These are phyloP conservation scores for Hydra vulgaris DNA, from an alignment of 30 jellyfish, hydroid and myxozoan genomes.

Conservation along the genomic window DNA sequence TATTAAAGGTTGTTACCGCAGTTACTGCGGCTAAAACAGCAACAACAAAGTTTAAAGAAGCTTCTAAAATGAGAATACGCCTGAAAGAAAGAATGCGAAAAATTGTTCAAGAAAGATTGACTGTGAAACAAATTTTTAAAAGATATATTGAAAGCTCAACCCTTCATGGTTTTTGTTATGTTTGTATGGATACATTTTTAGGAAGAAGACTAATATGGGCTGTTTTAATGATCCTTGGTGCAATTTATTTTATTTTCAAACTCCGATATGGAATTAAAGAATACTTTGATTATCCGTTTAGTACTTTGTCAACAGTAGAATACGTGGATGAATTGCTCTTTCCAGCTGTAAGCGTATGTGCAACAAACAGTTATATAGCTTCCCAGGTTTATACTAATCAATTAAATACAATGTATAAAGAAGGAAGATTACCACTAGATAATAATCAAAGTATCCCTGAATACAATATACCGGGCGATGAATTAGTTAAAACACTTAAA, in stretches of 20 bases:
- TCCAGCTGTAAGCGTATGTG: slow-evolving; percentile 87
- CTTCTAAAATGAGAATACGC: neutral
- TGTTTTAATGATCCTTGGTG: slow-evolving; percentile 64
- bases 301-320: slow-evolving; percentile 82
- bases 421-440: slow-evolving; percentile 8
- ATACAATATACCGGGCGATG: slow-evolving; percentile 57
- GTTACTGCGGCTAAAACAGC: neutral
- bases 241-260: slow-evolving; percentile 64
- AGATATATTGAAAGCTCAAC: slow-evolving; percentile 85
- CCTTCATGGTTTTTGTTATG: slow-evolving; percentile 88
- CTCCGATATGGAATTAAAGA: slow-evolving; percentile 58
- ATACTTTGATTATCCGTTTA: slow-evolving; percentile 68
- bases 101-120: slow-evolving; percentile 72
- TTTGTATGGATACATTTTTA: slow-evolving; percentile 64
- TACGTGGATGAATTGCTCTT: slow-evolving; percentile 49
- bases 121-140: slow-evolving; percentile 71
- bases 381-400: slow-evolving; percentile 43
- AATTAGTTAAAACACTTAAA: slow-evolving; percentile 30
- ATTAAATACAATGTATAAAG: slow-evolving; percentile 17
- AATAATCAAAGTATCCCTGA: slow-evolving; percentile 26
- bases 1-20: neutral
- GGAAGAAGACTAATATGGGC: slow-evolving; percentile 81
- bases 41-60: neutral
- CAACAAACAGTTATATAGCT: slow-evolving; percentile 51
- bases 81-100: slow-evolving; percentile 41